Conservation (phyloP, 2,797 vertebrate genomes). For the Ctenopoma kingsleyae region DNA sequence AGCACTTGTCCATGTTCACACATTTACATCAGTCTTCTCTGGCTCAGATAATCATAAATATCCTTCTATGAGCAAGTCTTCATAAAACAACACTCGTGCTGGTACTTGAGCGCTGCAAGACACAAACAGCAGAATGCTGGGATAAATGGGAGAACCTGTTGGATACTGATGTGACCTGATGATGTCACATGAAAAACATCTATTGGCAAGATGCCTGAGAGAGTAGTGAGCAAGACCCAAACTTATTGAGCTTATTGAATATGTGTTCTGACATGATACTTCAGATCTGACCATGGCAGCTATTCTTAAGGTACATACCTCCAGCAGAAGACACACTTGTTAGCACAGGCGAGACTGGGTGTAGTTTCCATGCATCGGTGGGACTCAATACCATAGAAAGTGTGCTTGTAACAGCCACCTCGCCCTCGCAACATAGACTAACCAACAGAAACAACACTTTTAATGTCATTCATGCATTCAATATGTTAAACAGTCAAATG, state of each 20-base stretch:
- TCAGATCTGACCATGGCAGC: neutral
- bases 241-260: no score
- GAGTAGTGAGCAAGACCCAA: neutral
- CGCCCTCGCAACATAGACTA: slow-evolving; percentile 95
- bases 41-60: no score
- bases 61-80: no score
- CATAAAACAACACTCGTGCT: no score
- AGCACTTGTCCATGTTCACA: no score
- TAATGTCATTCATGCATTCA: neutral
- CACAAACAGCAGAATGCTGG: no score
- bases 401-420: slow-evolving; percentile 97
- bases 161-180: no score
- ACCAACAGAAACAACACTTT: slow-evolving; percentile 6
- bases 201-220: no score
- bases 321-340: slow-evolving; percentile 99
- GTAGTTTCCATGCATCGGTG: slow-evolving; percentile 98
- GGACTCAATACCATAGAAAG: slow-evolving; percentile 96
- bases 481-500: neutral
- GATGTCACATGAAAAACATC: no score
- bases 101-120: no score
- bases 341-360: slow-evolving; percentile 94
- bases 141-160: no score
- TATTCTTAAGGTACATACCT: slow-evolving; percentile 81
- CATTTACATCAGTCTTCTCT: no score
- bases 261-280: neutral